Evolutionary conservation across 2,888 invertebrate genomes (phyloP), one percentile per base, ranked within the genome.

Genomic region (Zelleria hepariella): DNA sequence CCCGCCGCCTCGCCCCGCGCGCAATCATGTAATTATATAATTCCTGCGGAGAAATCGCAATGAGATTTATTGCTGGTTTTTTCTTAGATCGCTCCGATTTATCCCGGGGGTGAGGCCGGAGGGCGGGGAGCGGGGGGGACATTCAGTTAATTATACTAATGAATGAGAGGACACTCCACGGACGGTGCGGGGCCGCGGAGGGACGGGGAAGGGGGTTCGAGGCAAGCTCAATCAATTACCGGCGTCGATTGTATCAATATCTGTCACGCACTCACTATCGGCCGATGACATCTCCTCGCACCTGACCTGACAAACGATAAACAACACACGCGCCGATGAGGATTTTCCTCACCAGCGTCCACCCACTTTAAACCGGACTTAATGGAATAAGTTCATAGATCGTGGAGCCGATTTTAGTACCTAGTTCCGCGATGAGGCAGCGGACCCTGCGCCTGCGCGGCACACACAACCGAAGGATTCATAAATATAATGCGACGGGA

Each of bases 1-100:
- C 55, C 55, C 7, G 58, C 47, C 27, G 23, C 23, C 42, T 10
- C 26, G 15, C 32, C 32, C 18, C 23, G 23, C 32, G 56, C 57
- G 47, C 75, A 74, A 76, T 77, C 75, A 74, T 72, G 74, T 71
- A 77, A 77, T 77, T 77, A 77, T 77, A 76, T 75, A 70, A 77
- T 76, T 75, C 76, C 73, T 63, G 62, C 67, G 68, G 71, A 72
- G 72, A 75, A 75, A 75, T 73, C 72, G 70, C 75, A 70, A 72
- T 69, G 68, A 74, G 74, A 77, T 74, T 76, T 75, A 77, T 74
- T 67, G 68, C 62, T 49, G 68, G 63, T 73, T 74, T 71, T 75
- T 76, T 74, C 70, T 66, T 71, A 71, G 72, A 71, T 68, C 68
- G 51, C 20, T 51, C 51, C 51, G 51, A 51, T 51, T 51, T 51